Percentiles rank a stretch among this genome's conserved stretches.
phyloP scores from a whole-genome alignment of 2,797 vertebrate genomes.

The Smutsia gigantea region DNA sequence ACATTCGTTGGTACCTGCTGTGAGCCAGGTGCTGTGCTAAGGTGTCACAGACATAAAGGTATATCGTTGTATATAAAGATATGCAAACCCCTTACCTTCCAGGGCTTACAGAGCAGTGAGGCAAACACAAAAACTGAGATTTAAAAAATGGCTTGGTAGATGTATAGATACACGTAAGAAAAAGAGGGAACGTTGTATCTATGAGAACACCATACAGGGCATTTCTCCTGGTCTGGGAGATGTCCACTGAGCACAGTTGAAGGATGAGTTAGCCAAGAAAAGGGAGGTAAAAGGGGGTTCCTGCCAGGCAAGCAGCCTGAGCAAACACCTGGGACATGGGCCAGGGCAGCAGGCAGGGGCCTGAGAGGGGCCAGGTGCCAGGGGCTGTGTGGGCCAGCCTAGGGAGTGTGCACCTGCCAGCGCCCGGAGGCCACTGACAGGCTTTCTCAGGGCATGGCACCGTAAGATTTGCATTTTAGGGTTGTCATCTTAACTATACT shows the following conservation, averaged over 20 bases:
- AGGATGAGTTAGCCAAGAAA: background rate
- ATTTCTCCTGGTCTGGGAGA: background rate
- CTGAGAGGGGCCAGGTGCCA: background rate
- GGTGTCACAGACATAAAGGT: background rate
- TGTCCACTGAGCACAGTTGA: background rate
- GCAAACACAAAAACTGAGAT: background rate
- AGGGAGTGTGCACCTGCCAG: background rate
- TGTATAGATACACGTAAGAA: background rate
- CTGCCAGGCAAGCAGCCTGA: background rate
- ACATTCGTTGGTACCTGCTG: background rate
- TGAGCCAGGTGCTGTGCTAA: background rate
- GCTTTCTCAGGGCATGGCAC: background rate
- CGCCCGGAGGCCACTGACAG: background rate
- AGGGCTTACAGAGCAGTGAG: background rate
- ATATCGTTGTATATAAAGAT: background rate
- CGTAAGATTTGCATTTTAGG: background rate
- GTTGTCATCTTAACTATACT: background rate
- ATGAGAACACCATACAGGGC: background rate
- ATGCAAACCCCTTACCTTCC: background rate
- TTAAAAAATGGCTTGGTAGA: background rate
- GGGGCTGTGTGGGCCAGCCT: accelerated
- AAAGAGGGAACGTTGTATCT: background rate
- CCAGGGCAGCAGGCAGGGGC: background rate
- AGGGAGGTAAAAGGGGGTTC: background rate
- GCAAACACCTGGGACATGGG: background rate